These are phyloP conservation scores for Eugnorisma glareosa DNA, from an alignment of 2,888 invertebrate genomes.

Conservation along the genomic window DNA sequence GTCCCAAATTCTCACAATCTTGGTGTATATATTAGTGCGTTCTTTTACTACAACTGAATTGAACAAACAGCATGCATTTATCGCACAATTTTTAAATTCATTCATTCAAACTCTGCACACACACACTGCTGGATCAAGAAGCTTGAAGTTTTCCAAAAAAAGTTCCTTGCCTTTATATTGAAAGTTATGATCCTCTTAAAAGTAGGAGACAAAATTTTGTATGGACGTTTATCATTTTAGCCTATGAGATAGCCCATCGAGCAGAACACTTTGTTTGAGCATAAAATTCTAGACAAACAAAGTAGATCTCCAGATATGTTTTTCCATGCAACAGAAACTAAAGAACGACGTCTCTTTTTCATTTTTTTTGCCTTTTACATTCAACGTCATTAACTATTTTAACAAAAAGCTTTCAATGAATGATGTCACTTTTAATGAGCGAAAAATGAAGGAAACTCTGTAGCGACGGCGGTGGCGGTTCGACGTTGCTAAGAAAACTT, in stretches of 20 bases:
- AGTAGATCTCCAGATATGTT: background rate
- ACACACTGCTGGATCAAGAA: background rate
- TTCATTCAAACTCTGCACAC: background rate
- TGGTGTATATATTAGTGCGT: background rate
- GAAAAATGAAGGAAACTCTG: background rate
- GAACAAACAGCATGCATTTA: background rate
- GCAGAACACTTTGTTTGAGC: background rate
- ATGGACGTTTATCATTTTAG: background rate
- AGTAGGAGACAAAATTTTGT: background rate
- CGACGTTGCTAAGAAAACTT: background rate
- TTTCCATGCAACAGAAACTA: background rate
- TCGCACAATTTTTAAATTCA: background rate
- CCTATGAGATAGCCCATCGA: background rate
- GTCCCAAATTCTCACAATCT: background rate
- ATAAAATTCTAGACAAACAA: background rate
- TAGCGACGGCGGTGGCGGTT: too few species aligned
- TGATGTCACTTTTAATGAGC: constrained; percentile 51
- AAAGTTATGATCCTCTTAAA: background rate
- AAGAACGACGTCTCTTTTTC: background rate
- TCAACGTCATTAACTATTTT: constrained; percentile 5
- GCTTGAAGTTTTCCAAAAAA: background rate
- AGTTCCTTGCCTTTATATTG: background rate
- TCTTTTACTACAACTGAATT: background rate
- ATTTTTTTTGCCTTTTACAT: background rate
- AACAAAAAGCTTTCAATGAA: constrained; percentile 29